These are phyloP conservation scores for Eolophus roseicapilla DNA, from an alignment of 2,113 vertebrate genomes.

Conservation along the genomic window DNA sequence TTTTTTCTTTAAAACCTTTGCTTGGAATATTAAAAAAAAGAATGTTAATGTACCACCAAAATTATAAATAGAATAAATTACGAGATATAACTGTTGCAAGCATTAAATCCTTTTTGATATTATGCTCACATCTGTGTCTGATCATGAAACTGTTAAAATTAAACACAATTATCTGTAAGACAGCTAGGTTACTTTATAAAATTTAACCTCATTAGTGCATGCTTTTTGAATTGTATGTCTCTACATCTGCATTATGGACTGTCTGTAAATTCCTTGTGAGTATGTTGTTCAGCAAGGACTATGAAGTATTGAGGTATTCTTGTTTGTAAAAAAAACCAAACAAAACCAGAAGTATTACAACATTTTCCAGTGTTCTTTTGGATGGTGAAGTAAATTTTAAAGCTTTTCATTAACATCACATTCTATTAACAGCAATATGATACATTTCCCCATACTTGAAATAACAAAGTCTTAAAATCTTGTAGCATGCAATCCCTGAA, in stretches of 20 bases:
- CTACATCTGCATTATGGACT: background rate
- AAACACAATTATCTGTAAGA: conserved; percentile 48
- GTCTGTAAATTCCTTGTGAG: background rate
- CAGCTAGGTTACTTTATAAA: conserved; percentile 39
- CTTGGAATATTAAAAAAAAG: background rate
- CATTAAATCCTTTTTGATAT: conserved; percentile 42
- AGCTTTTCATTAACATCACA: background rate
- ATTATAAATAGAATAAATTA: conserved; percentile 26
- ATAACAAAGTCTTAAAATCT: background rate
- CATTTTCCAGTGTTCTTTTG: background rate
- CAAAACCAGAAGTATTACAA: background rate
- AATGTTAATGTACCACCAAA: background rate
- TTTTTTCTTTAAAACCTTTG: background rate
- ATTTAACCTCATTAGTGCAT: conserved; percentile 24
- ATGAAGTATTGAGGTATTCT: background rate
- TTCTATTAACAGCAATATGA: background rate
- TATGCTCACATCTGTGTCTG: conserved; percentile 54
- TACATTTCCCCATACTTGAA: background rate
- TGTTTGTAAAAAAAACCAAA: background rate
- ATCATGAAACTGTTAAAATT: conserved; percentile 61
- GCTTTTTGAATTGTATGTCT: background rate
- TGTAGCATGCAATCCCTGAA: background rate
- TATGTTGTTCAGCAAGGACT: background rate
- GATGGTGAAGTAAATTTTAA: background rate
- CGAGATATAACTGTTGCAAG: background rate